Conservation (phyloP, 2,888 invertebrate genomes). For the Pachycephus smyrnensis region DNA sequence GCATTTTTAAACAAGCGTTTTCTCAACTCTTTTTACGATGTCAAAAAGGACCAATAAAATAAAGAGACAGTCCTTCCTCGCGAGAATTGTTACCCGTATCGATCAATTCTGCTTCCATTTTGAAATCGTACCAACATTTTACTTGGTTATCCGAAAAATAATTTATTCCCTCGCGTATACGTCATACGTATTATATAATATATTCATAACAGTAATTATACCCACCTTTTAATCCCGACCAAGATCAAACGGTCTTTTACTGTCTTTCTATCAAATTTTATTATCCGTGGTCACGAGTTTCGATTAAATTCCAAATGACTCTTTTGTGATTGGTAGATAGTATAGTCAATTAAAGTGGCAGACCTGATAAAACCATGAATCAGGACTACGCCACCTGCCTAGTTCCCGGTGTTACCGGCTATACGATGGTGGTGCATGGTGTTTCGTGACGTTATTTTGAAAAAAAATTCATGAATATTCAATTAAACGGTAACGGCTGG, state of each 20-base stretch:
- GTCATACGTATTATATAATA: not conserved
- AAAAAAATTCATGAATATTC: slow-evolving; percentile 23
- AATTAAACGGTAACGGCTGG: slow-evolving; percentile 22
- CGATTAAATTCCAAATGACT: too few species aligned
- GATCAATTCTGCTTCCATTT: not conserved
- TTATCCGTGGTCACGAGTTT: too few species aligned
- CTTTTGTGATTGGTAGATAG: too few species aligned
- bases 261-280: too few species aligned
- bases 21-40: slow-evolving; percentile 16
- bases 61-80: not conserved
- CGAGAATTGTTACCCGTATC: not conserved
- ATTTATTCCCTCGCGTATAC: not conserved
- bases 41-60: not conserved
- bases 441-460: slow-evolving; percentile 10
- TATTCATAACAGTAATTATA: not conserved
- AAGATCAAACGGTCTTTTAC: too few species aligned
- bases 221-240: too few species aligned
- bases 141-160: not conserved
- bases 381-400: slow-evolving; percentile 21
- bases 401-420: not conserved
- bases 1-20: slow-evolving; percentile 18
- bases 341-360: not conserved
- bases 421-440: not conserved
- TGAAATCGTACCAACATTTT: not conserved
- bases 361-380: slow-evolving; percentile 18